Base-by-base conservation (phyloP, 30 jellyfish, hydroid and myxozoan species). In the Hydractinia echinata region DNA sequence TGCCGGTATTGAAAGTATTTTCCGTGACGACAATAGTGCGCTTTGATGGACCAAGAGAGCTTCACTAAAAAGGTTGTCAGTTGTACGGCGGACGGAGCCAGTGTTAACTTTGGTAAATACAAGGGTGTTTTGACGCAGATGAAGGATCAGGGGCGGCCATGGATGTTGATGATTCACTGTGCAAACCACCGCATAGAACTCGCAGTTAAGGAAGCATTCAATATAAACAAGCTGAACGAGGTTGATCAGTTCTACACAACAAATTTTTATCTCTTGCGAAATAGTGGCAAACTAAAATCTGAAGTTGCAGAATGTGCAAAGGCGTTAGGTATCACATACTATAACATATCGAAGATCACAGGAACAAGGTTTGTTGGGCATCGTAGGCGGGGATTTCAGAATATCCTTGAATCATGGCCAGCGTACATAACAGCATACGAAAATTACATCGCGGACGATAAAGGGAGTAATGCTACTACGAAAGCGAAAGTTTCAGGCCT, bases 371-470 rank as follows among this genome's bases (percentile, higher is more conserved):
- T 81, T 54, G 61, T 81, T 11, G 61, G 88, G 13, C 86, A 81
- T 52, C 18, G 86, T 52, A 79, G 86, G 76, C 77, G 87, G 44
- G 85, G 86, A n/a, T 68, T 81, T 54, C 53, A 81, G 85, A 76
- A 58, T 52, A 51, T 81, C 55, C n/a, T 81, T 20, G 85, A 66
- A 68, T 66, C 85, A 18, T 81, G 87, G 88, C 87, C 88, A 67
- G 88, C 88, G 21, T 81, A 66, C 85, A 66, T 81, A 30, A 66
- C 70, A 61, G 88, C 86, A 10, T 81, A 81, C 69, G 88, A 81
- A 54, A 81, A 81, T 68, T 73, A 66, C 54, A 49, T 21, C 11
- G 88, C 88, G 48, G 87, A 58, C 58, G 66, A 62, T 39, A 82
- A 70, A 51, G 86, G 89, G 7, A 61, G 72, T 53, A 72, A 56